Evolutionary conservation across 2,888 invertebrate genomes (phyloP).

Genomic region (Marasmarcha lunaedactyla): DNA sequence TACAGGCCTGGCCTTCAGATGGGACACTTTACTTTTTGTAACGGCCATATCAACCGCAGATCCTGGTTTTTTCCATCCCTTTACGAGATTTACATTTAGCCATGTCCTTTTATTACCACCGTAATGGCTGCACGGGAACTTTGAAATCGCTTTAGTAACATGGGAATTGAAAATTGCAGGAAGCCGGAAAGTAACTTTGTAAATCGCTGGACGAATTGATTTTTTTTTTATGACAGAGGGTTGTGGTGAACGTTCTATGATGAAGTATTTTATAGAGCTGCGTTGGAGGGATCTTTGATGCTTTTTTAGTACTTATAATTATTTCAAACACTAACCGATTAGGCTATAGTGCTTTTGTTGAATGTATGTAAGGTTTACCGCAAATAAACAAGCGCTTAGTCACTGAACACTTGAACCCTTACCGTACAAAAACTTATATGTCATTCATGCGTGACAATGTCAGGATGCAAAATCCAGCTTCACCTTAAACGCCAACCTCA

Average conservation of each 20-base stretch:
- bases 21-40: conserved; percentile 59
- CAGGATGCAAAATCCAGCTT: too few relatives aligned
- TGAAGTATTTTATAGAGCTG: too few relatives aligned
- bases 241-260: background rate
- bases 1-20: conserved; percentile 47
- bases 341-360: too few relatives aligned
- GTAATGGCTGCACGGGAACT: conserved; percentile 27
- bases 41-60: conserved; percentile 37
- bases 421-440: too few relatives aligned
- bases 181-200: conserved; percentile 22
- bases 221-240: conserved; percentile 5
- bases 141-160: conserved; percentile 27
- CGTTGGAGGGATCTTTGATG: too few relatives aligned
- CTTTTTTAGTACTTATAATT: too few relatives aligned
- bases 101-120: conserved; percentile 50
- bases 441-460: too few relatives aligned
- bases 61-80: conserved; percentile 24
- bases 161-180: conserved; percentile 30
- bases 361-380: too few relatives aligned
- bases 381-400: too few relatives aligned
- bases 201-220: conserved; percentile 21
- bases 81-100: conserved; percentile 52
- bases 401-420: too few relatives aligned
- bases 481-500: too few relatives aligned
- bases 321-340: too few relatives aligned